Percentiles rank a stretch among this genome's conserved stretches.
These are phyloP conservation scores for Hedychridium roseum DNA, from an alignment of 2,888 invertebrate species.

Conservation along the genomic window DNA sequence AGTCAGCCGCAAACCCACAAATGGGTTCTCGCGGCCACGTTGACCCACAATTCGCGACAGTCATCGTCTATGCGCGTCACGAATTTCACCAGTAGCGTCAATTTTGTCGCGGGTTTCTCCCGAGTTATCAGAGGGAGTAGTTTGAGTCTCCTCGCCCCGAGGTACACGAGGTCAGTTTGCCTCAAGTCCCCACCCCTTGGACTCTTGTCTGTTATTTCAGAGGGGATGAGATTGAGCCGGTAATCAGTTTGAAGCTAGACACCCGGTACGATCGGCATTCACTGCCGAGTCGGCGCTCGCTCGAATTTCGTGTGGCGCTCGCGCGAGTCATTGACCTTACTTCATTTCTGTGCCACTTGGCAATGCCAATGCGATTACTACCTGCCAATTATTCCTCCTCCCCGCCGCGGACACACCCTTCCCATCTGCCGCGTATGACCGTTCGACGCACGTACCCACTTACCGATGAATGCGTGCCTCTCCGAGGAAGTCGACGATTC, in stretches of 20 bases:
- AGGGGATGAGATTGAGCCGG: too few relatives aligned
- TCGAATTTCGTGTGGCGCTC: conserved; percentile 20
- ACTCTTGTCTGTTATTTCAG: too few relatives aligned
- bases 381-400: not conserved
- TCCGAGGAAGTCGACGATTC: too few relatives aligned
- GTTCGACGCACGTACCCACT: too few relatives aligned
- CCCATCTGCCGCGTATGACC: conserved; percentile 1
- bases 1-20: conserved; percentile 2
- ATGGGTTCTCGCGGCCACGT: conserved; percentile 2
- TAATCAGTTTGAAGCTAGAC: too few relatives aligned
- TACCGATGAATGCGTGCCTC: too few relatives aligned
- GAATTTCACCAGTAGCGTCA: not conserved
- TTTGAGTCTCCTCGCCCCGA: too few relatives aligned
- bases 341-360: conserved; percentile 11
- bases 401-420: not conserved
- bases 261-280: not conserved
- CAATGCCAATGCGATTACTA: conserved; percentile 1
- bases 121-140: too few relatives aligned
- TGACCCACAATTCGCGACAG: conserved; percentile 8
- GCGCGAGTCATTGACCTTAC: conserved; percentile 20
- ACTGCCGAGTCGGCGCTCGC: not conserved
- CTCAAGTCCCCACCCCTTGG: not conserved
- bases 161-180: not conserved
- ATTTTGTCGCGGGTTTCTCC: not conserved
- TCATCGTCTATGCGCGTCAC: not conserved